phyloP scores from a whole-genome alignment of 2,113 vertebrate species.

The Rhinolophus ferrumequinum region DNA sequence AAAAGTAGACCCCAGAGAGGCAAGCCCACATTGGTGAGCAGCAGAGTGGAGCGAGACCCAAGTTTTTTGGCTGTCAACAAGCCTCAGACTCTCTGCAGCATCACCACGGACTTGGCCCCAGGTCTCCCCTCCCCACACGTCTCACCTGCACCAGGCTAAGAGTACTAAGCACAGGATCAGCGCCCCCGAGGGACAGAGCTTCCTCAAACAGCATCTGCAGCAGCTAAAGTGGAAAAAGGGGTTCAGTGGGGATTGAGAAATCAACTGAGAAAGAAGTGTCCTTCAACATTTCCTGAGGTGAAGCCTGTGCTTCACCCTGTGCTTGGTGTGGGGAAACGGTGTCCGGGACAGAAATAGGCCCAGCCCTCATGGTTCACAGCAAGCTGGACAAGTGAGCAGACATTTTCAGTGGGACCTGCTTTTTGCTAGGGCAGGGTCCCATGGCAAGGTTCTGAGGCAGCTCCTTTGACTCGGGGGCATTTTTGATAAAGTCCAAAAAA shows the following conservation, averaged over 20 bases:
- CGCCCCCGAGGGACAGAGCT: not conserved
- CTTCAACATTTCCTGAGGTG: not conserved
- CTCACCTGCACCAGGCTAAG: constrained; percentile 76
- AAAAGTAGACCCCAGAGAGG: not conserved
- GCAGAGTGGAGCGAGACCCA: not conserved
- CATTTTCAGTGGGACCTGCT: not conserved
- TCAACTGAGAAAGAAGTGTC: not conserved
- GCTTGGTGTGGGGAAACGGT: not conserved
- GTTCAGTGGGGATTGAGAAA: not conserved
- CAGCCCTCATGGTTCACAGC: not conserved
- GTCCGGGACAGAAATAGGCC: not conserved
- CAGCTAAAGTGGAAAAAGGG: not conserved
- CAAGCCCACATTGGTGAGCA: not conserved
- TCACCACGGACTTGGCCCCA: too few species aligned
- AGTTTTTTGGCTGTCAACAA: not conserved
- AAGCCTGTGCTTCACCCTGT: not conserved
- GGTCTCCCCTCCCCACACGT: not conserved
- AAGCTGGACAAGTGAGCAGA: not conserved
- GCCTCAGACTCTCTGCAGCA: not conserved
- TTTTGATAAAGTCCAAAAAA: not conserved
- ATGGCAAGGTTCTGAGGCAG: not conserved
- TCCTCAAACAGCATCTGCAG: constrained; percentile 64
- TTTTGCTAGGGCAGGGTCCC: not conserved
- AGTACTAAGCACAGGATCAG: not conserved
- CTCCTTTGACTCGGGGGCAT: constrained; percentile 1